phyloP scores from a whole-genome alignment of 2,888 invertebrate species.

The Athetis lepigone region DNA sequence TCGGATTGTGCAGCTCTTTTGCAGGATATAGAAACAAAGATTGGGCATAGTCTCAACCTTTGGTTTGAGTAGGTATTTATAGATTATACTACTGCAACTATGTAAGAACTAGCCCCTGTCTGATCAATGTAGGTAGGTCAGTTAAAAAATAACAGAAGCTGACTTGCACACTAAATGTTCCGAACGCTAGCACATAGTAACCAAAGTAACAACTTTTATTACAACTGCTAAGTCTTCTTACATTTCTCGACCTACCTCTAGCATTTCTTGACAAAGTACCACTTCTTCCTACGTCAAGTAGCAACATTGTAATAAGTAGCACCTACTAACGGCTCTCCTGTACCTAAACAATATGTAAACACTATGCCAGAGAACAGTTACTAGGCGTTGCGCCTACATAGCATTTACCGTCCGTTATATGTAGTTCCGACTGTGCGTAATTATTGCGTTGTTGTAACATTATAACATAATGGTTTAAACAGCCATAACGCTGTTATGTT shows the following conservation, averaged over 20 bases:
- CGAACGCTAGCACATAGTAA: too few species aligned
- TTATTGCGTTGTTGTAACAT: slow-evolving; percentile 32
- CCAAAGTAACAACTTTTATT: too few species aligned
- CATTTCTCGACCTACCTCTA: not conserved
- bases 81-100: too few species aligned
- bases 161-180: too few species aligned
- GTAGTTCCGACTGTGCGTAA: slow-evolving; percentile 44
- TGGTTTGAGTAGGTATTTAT: too few species aligned
- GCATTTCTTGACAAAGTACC: not conserved
- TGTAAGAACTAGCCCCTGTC: too few species aligned
- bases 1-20: too few species aligned
- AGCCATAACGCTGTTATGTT: slow-evolving; percentile 27
- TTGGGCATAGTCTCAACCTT: too few species aligned
- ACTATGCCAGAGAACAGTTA: slow-evolving; percentile 32
- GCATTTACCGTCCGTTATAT: slow-evolving; percentile 15
- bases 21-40: too few species aligned
- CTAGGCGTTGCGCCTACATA: slow-evolving; percentile 10
- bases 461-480: slow-evolving; percentile 31
- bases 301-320: slow-evolving; percentile 26
- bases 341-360: slow-evolving; percentile 42
- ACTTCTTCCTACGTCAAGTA: not conserved
- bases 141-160: too few species aligned
- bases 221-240: not conserved
- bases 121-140: too few species aligned
- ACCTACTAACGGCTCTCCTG: slow-evolving; percentile 46